These are phyloP conservation scores for Thinocorus orbignyianus DNA, from an alignment of 2,113 vertebrate species.

Conservation along the genomic window DNA sequence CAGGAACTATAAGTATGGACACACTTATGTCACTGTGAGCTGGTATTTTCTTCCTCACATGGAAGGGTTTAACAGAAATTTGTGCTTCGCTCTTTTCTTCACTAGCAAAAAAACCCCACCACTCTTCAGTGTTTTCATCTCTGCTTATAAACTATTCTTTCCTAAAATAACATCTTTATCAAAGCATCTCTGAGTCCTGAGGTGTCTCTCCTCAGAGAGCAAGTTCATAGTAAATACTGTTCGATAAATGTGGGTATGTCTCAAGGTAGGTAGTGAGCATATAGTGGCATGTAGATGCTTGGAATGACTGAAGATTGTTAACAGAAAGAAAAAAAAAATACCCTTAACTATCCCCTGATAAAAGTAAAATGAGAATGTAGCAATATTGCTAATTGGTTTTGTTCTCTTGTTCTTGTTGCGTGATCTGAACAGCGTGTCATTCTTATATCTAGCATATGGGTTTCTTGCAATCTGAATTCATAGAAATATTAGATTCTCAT, in stretches of 20 bases:
- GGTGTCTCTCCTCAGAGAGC: background rate
- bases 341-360: background rate
- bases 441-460: background rate
- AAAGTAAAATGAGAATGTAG: background rate
- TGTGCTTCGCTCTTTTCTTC: background rate
- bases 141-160: background rate
- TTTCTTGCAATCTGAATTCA: background rate
- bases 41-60: background rate
- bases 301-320: background rate
- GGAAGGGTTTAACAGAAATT: background rate
- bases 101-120: background rate
- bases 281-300: background rate
- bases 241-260: background rate
- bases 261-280: too few relatives aligned
- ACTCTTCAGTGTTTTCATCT: accelerated
- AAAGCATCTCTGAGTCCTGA: background rate
- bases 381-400: background rate
- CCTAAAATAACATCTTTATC: background rate
- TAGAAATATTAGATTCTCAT: background rate
- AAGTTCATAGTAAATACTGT: background rate
- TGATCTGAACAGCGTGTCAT: background rate
- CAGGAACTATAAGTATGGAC: background rate
- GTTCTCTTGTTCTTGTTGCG: background rate
- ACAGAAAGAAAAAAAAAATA: background rate
- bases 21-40: background rate